Percentiles rank a stretch among this genome's conserved stretches.
phyloP scores from a whole-genome alignment of 92 coral and sea anemone genomes.

The Scolanthus callimorphus region DNA sequence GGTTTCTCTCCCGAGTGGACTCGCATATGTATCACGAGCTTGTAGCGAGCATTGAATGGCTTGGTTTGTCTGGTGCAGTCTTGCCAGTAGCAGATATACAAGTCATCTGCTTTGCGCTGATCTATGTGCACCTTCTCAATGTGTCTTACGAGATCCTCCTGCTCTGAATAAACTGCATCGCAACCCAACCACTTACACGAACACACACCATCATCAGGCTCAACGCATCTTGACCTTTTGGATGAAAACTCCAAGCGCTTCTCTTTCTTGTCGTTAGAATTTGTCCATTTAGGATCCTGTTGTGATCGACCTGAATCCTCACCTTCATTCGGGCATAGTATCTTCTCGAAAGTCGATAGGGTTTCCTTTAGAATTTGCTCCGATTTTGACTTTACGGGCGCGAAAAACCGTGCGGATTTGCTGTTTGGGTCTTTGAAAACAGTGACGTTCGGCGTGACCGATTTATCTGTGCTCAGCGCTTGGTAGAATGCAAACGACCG shows the following conservation, averaged over 20 bases:
- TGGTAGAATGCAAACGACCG: constrained; percentile 58
- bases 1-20: constrained; percentile 99
- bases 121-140: constrained; percentile 98
- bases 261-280: constrained; percentile 45
- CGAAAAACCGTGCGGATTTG: constrained; percentile 61
- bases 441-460: constrained; percentile 79
- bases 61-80: constrained; percentile 89
- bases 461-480: constrained; percentile 51
- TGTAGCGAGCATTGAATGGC: constrained; percentile 91
- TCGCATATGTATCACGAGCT: constrained; percentile 87
- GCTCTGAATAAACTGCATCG: constrained; percentile 79
- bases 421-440: constrained; percentile 69
- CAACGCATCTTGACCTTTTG: constrained; percentile 53
- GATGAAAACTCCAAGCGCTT: constrained; percentile 33
- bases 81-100: constrained; percentile 96
- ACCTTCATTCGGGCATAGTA: constrained; percentile 52
- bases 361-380: constrained; percentile 85
- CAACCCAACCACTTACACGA: constrained; percentile 88
- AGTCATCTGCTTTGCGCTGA: constrained; percentile 96
- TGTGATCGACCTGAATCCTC: constrained; percentile 40
- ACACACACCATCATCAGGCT: constrained; percentile 38
- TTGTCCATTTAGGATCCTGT: constrained; percentile 41
- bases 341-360: constrained; percentile 62
- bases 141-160: constrained; percentile 93
- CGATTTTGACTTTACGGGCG: constrained; percentile 70